A percentile compares a stretch with the other conserved stretches of the same genome.
Evolutionary conservation across 2,797 vertebrate genomes (phyloP).

Genomic region (Menidia menidia): DNA sequence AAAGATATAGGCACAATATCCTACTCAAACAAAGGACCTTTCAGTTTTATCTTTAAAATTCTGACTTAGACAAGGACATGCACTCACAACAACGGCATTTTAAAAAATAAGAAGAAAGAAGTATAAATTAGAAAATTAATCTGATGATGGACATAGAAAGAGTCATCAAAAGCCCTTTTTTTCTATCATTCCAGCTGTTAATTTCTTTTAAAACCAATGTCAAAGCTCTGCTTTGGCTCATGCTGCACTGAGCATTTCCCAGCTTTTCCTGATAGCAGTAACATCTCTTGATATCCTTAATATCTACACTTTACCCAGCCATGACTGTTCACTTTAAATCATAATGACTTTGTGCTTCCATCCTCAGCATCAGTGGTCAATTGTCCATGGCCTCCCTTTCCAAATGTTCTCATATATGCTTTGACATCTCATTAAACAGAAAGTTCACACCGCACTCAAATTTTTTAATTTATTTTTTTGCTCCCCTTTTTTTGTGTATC

Average conservation of each 20-base stretch:
- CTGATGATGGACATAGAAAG: conserved; percentile 1
- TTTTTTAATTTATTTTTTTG: not conserved
- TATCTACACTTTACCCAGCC: conserved; percentile 42
- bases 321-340: conserved; percentile 33
- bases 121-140: not conserved
- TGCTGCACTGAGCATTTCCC: conserved; percentile 29
- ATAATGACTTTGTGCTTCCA: conserved; percentile 17
- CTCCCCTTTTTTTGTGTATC: not conserved
- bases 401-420: conserved; percentile 24
- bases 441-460: not conserved
- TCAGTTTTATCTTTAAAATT: not conserved
- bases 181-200: conserved; percentile 14
- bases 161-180: not conserved
- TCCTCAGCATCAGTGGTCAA: conserved; percentile 16
- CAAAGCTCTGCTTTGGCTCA: conserved; percentile 43
- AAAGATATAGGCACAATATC: not conserved
- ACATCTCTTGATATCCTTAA: conserved; percentile 35
- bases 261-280: conserved; percentile 44
- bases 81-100: not conserved
- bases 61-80: not conserved
- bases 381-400: conserved; percentile 15
- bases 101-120: not conserved
- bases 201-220: conserved; percentile 29
- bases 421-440: not conserved
- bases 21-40: not conserved